Percentiles rank a stretch among this genome's conserved stretches.
These are phyloP conservation scores for Morbakka virulenta DNA, from an alignment of 30 jellyfish, hydroid and myxozoan species.

Conservation along the genomic window DNA sequence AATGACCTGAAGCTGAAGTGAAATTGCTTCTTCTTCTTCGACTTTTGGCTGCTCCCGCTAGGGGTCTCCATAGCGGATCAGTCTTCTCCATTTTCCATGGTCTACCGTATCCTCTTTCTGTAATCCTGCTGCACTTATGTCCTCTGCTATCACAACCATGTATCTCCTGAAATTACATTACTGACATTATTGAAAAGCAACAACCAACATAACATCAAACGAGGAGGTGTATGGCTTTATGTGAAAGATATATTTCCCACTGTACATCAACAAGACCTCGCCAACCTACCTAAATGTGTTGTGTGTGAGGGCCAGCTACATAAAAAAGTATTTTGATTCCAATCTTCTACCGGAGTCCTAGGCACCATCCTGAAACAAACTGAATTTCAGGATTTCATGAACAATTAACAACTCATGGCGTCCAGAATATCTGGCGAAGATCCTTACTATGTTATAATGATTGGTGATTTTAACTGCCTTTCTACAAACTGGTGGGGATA, in stretches of 20 bases:
- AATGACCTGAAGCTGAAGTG: no score
- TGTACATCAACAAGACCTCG: slow-evolving; percentile 15
- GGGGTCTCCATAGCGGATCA: no score
- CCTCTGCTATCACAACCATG: no score
- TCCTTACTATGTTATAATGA: slow-evolving; percentile 8
- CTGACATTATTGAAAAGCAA: neutral
- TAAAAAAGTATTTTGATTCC: slow-evolving; percentile 6
- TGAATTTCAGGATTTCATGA: slow-evolving; percentile 7
- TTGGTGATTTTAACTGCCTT: slow-evolving; percentile 33
- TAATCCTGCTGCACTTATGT: no score
- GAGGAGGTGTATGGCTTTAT: slow-evolving; percentile 29
- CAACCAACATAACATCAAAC: slow-evolving; percentile 11
- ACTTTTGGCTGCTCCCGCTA: no score
- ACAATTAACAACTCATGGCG: slow-evolving; percentile 1
- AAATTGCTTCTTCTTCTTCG: no score
- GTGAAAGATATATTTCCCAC: slow-evolving; percentile 22
- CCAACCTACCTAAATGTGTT: slow-evolving; percentile 20
- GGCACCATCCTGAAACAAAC: slow-evolving; percentile 7
- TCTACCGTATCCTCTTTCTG: no score
- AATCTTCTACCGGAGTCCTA: slow-evolving; percentile 24
- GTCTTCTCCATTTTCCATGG: no score
- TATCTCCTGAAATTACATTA: no score
- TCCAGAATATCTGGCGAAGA: slow-evolving; percentile 25
- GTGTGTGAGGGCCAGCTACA: slow-evolving; percentile 34
- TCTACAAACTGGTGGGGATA: slow-evolving; percentile 27